A percentile compares a stretch with the other conserved stretches of the same genome.
Evolutionary conservation across 2,113 vertebrate genomes (phyloP).

Genomic region (Ctenomys sociabilis): DNA sequence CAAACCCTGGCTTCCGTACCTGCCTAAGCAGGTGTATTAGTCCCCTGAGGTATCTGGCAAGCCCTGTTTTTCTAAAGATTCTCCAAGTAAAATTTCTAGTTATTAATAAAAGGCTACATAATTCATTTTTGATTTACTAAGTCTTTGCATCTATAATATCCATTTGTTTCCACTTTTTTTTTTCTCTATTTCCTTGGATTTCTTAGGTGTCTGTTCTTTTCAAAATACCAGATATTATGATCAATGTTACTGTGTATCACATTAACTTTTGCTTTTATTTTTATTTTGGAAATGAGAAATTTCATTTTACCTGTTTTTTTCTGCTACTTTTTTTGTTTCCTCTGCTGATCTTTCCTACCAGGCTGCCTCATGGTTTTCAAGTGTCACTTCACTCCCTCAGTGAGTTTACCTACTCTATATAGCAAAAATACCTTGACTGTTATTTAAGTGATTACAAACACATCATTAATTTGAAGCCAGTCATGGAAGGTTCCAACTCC

Average conservation of each 20-base stretch:
- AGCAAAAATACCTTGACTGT: conserved; percentile 39
- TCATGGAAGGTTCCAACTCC: conserved; percentile 54
- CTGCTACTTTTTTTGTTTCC: background rate
- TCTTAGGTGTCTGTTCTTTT: conserved; percentile 37
- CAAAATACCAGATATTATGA: background rate
- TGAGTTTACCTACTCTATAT: background rate
- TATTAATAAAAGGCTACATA: background rate
- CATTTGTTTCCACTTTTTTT: background rate
- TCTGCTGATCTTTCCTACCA: conserved; percentile 28
- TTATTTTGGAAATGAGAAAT: background rate
- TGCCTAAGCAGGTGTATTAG: too few species aligned
- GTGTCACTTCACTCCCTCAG: background rate
- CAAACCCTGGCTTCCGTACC: too few species aligned
- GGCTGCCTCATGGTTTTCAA: background rate
- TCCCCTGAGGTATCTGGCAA: too few species aligned
- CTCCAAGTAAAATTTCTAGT: conserved; percentile 20
- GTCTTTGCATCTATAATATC: background rate
- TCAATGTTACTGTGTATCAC: conserved; percentile 47
- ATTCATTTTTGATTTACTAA: conserved; percentile 41
- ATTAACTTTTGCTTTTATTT: conserved; percentile 18
- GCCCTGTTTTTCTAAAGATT: conserved; percentile 16
- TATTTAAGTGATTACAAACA: conserved; percentile 40
- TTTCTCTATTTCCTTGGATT: conserved; percentile 26
- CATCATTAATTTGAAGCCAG: conserved; percentile 53
- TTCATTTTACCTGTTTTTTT: conserved; percentile 34